Evolutionary conservation across 2,113 vertebrate species (phyloP), one percentile per base, ranked within the genome.

Genomic region (Nestor notabilis): DNA sequence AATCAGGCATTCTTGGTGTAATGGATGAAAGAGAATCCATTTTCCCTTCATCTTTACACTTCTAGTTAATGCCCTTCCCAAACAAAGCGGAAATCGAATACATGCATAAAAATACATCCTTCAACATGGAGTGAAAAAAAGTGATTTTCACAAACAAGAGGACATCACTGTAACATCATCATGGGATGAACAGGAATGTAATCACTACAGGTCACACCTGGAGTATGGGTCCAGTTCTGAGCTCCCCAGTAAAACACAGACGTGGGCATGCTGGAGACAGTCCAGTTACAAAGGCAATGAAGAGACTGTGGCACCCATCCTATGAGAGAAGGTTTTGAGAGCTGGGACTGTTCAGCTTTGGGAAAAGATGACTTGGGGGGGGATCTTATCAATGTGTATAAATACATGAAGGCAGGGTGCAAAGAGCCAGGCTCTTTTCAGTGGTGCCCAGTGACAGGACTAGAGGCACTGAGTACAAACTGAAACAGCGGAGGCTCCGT

Each of bases 251-350:
- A 7, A 18, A 41, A 44, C 33, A 55, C 16, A 76, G 52, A 31
- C 0, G 0, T 16, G 8, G n/a, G 4, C 17, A 2, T 41, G 6
- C 28, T 92, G 28, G 25, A 39, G 31, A n/a, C 18, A 27, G n/a
- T 79, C 29, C 81, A 68, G 5, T 27, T 17, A 5, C 44, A 5
- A 44, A 79, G 20, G 0, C 61, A 24, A 3, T 56, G 33, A 41
- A 77, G 25, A 56, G 18, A 18, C 46, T 83, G 47, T 17, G 25
- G 35, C 11, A 70, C 16, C 18, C 37, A 17, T 69, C 17, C 35
- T 74, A 0, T 8, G 10, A 74, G 35, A 27, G 56, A 56, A 33
- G 29, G 5, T 55, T 77, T 44, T 50, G 61, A 64, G 41, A 69
- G 27, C 24, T 78, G 50, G 18, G 12, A 1, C 55, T 52, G 20